These are phyloP conservation scores for Apis cerana DNA, from an alignment of 1,140 invertebrate species.

Conservation along the genomic window DNA sequence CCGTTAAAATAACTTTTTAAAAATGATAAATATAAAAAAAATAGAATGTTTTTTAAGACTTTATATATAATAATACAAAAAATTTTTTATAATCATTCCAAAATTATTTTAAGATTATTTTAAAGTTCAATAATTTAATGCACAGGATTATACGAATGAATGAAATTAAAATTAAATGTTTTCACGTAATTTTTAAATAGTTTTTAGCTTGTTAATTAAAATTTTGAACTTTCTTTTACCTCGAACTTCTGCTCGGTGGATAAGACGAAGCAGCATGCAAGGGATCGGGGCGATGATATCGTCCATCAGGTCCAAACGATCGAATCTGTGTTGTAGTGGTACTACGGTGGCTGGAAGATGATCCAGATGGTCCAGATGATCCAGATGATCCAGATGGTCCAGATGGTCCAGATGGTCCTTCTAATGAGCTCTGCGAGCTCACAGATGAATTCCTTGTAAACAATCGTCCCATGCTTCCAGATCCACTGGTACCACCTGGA, in stretches of 20 bases:
- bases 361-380: constrained; percentile 89
- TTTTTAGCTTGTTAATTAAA: not conserved
- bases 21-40: too few species aligned
- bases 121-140: too few species aligned
- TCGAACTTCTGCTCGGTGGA: constrained; percentile 76
- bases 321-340: constrained; percentile 87
- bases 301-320: constrained; percentile 88
- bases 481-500: constrained; percentile 75
- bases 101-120: too few species aligned
- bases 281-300: constrained; percentile 78
- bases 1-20: too few species aligned
- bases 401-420: constrained; percentile 84
- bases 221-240: constrained; percentile 52
- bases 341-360: constrained; percentile 57
- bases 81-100: not conserved
- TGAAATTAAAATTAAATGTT: too few species aligned
- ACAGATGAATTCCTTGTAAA: constrained; percentile 87
- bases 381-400: constrained; percentile 89
- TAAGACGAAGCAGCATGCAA: constrained; percentile 80
- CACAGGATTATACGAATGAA: too few species aligned
- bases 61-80: not conserved
- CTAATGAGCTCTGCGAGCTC: constrained; percentile 90
- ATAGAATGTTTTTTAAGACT: too few species aligned
- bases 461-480: constrained; percentile 64
- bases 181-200: too few species aligned